Base-by-base conservation (phyloP, 2,797 vertebrate species). In the Monodelphis domestica region DNA sequence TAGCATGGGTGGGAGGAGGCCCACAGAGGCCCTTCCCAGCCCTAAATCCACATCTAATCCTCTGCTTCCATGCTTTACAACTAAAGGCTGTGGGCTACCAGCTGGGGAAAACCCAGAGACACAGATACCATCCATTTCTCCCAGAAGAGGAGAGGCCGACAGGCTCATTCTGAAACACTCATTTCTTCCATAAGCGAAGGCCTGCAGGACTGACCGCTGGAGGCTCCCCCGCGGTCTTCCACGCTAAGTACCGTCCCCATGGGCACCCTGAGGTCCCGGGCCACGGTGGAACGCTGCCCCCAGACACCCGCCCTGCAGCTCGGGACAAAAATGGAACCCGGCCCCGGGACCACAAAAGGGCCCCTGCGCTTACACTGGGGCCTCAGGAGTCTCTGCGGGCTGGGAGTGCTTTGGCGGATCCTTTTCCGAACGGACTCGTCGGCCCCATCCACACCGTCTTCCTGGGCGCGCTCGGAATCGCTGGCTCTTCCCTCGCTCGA, bases 321-420 rank as follows among this genome's bases (percentile, higher is more conserved):
- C 56, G 28, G 28, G 57, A 12, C 12, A 57, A 56, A 57, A 57
- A 56, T 28, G 28, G 12, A 12, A 57, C 56, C 28, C 56, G 56
- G 28, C 56, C 12, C 12, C 56, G 57, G 56, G 56, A 57, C 28
- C 28, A 28, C 56, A 53, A 21, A 45, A 45, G 30, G 53, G 50
- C 54, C 70, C 70, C 29, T 54, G 88, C 93, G 90, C 99, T 99
- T 98, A 99, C 99, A 99, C 95, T 99, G 99, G 7, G 98, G 98
- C 38, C 98, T 98, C 38, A 90, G 98, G 51, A 94, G 97, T 97
- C 98, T 97, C 53, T 98, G 98, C 30, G 98, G 98, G 87, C 98
- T 99, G 1, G 98, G 97, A 84, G 98, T 98, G 88, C 97, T 99
- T 0, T 97, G 98, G 11, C 97, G 97, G 53, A 98, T 97, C 91